Evolutionary conservation across 2,888 invertebrate genomes (phyloP).

Genomic region (Temnothorax ravouxi): DNA sequence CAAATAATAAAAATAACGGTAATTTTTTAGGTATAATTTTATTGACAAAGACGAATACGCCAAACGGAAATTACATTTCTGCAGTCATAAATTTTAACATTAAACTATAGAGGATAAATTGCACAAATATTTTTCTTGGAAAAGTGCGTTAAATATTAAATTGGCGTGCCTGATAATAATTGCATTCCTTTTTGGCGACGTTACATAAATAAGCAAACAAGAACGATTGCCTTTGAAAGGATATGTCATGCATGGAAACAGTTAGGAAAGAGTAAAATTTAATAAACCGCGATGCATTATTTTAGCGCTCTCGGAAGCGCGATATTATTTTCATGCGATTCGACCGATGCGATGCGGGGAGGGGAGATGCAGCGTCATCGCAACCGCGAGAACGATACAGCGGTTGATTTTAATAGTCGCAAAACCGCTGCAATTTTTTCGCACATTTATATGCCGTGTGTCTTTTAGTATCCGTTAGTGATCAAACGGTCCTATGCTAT

Average conservation of each 20-base stretch:
- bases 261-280: neutral
- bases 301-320: neutral
- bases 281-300: constrained; percentile 27
- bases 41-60: neutral
- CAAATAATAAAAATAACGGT: neutral
- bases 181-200: neutral
- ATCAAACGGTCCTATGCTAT: neutral
- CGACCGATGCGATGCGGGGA: neutral
- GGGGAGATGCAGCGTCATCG: neutral
- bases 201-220: constrained; percentile 10
- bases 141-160: neutral
- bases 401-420: constrained; percentile 7
- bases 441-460: neutral
- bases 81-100: neutral
- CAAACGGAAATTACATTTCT: neutral
- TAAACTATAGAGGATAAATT: neutral
- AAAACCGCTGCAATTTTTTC: neutral
- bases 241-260: neutral
- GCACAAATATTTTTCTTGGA: neutral
- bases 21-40: neutral
- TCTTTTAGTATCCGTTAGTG: constrained; percentile 7
- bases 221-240: neutral
- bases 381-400: neutral
- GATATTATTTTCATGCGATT: constrained; percentile 18
- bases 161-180: neutral